A percentile compares a stretch with the other conserved stretches of the same genome.
Evolutionary conservation across 1,140 invertebrate species (phyloP).

Genomic region (Bombus cullumanus): DNA sequence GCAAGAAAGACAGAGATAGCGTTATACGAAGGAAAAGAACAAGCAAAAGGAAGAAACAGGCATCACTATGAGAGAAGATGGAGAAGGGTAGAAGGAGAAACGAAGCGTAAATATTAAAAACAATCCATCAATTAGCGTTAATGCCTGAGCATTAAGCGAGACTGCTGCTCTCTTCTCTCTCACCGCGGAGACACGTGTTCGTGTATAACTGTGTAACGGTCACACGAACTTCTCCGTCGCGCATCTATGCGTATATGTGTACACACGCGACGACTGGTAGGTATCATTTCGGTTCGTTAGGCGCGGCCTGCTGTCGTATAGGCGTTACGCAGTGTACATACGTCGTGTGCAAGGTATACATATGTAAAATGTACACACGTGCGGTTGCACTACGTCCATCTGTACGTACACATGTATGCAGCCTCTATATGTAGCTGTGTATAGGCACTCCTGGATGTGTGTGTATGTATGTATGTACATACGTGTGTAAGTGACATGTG

Average conservation of each 20-base stretch:
- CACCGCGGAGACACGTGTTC: constrained; percentile 58
- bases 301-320: constrained; percentile 61
- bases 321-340: constrained; percentile 59
- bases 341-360: constrained; percentile 53
- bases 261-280: constrained; percentile 60
- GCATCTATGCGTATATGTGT: neutral
- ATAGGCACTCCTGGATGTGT: too few relatives aligned
- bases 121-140: constrained; percentile 75
- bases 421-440: neutral
- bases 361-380: constrained; percentile 57
- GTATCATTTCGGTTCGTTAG: constrained; percentile 77
- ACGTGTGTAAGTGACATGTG: neutral
- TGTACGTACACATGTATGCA: neutral
- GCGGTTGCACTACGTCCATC: constrained; percentile 34
- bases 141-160: constrained; percentile 68
- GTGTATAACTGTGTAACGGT: neutral
- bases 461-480: neutral
- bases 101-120: constrained; percentile 75
- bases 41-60: neutral
- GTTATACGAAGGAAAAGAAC: constrained; percentile 1
- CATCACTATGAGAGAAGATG: neutral
- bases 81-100: constrained; percentile 39
- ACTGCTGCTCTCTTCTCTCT: constrained; percentile 42
- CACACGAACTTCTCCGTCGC: neutral
- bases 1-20: neutral